These are phyloP conservation scores for Steinernema feltiae DNA, from an alignment of 1,140 invertebrate genomes.

Conservation along the genomic window DNA sequence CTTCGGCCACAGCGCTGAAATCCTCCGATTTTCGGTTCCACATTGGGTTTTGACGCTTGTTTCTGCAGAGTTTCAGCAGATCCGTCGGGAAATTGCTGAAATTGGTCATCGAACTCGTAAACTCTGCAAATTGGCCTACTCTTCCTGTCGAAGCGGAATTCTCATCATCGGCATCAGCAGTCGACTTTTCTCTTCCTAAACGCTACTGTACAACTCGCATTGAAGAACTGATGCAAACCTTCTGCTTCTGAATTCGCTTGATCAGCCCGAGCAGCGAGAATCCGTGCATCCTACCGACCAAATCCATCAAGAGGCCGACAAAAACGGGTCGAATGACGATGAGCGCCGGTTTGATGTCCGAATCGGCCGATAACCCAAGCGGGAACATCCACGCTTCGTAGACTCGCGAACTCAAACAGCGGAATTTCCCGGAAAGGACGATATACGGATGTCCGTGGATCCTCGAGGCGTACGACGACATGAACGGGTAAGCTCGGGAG, in stretches of 20 bases:
- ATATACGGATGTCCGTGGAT: background rate
- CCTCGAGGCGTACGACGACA: background rate
- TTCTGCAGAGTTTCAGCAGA: background rate
- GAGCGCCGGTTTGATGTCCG: background rate
- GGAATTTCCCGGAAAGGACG: background rate
- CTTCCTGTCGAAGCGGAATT: background rate
- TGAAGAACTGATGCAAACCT: background rate
- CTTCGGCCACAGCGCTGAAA: background rate
- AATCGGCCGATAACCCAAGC: background rate
- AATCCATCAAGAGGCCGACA: background rate
- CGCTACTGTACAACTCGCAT: background rate
- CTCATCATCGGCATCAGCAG: background rate
- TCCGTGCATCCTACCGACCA: background rate
- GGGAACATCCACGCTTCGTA: conserved; percentile 3
- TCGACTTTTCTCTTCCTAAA: background rate
- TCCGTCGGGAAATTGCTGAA: background rate
- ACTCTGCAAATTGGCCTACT: background rate
- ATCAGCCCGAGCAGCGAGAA: background rate
- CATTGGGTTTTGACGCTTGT: background rate
- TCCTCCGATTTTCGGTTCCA: background rate
- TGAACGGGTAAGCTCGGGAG: background rate
- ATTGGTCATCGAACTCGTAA: background rate
- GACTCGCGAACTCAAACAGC: background rate
- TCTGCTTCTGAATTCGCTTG: background rate
- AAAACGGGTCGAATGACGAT: background rate